Percentiles rank a stretch among this genome's conserved stretches.
These are phyloP conservation scores for Danio aesculapii DNA, from an alignment of 2,797 vertebrate genomes.

Conservation along the genomic window DNA sequence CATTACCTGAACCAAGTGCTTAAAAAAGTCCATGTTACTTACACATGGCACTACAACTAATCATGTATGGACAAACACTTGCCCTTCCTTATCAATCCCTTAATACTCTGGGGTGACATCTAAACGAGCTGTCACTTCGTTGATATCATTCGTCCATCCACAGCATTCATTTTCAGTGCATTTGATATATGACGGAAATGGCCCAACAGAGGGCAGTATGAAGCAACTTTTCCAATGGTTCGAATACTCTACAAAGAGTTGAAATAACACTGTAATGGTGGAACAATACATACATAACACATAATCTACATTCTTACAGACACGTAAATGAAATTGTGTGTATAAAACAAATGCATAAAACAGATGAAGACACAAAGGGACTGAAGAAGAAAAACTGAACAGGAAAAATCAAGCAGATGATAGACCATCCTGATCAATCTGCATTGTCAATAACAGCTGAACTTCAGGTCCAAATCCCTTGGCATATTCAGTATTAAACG, in stretches of 20 bases:
- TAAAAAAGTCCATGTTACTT: conserved; percentile 53
- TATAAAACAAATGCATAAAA: conserved; percentile 39
- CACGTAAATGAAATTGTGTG: conserved; percentile 40
- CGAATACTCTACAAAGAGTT: conserved; percentile 50
- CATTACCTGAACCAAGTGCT: conserved; percentile 58
- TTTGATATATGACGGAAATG: conserved; percentile 48
- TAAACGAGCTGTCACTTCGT: neutral
- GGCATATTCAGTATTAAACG: conserved; percentile 71
- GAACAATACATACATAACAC: conserved; percentile 57
- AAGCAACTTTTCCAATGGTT: conserved; percentile 47
- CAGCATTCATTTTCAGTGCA: conserved; percentile 50
- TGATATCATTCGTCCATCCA: conserved; percentile 27
- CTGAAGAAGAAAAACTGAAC: conserved; percentile 46
- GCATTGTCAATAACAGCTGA: conserved; percentile 74
- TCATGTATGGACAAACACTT: conserved; percentile 29
- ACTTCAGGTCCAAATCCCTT: conserved; percentile 70
- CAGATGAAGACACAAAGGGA: conserved; percentile 36
- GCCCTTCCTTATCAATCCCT: conserved; percentile 33
- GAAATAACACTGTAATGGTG: conserved; percentile 66
- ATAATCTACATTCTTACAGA: conserved; percentile 39
- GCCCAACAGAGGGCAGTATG: conserved; percentile 69
- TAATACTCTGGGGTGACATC: conserved; percentile 4
- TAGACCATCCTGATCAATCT: conserved; percentile 75
- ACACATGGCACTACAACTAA: conserved; percentile 57
- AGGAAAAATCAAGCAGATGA: conserved; percentile 63